A percentile compares a stretch with the other conserved stretches of the same genome.
Conservation (phyloP, 1,140 invertebrate genomes). For the Heliothis subflexa region DNA sequence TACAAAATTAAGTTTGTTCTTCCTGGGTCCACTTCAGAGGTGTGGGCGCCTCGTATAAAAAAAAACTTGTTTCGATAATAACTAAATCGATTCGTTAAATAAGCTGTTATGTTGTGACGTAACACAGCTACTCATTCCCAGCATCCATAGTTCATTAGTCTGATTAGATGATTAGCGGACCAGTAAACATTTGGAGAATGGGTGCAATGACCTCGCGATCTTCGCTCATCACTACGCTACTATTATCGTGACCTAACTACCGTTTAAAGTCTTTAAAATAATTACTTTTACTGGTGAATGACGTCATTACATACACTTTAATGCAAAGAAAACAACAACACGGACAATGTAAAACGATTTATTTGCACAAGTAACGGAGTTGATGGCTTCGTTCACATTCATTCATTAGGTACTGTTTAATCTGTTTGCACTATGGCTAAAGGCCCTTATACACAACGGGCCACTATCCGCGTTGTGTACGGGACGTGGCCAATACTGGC, state of each 20-base stretch:
- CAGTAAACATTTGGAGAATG: background rate
- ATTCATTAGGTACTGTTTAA: constrained; percentile 22
- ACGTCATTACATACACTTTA: too few species aligned
- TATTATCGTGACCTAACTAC: background rate
- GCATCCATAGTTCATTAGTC: too few species aligned
- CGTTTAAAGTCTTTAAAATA: background rate
- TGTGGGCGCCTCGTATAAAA: too few species aligned
- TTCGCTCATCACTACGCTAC: background rate
- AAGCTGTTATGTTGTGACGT: too few species aligned
- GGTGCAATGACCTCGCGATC: constrained; percentile 2
- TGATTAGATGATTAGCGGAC: too few species aligned
- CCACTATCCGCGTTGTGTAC: background rate
- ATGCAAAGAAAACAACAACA: background rate
- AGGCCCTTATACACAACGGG: constrained; percentile 4
- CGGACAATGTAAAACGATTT: constrained; percentile 10
- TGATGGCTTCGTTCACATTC: constrained; percentile 1
- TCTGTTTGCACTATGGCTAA: constrained; percentile 4
- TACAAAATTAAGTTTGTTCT: too few species aligned
- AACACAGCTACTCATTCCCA: too few species aligned
- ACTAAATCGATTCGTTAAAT: too few species aligned
- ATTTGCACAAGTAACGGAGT: constrained; percentile 11
- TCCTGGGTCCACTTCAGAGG: too few species aligned
- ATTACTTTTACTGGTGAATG: too few species aligned
- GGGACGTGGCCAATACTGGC: background rate
- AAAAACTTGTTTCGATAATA: too few species aligned